Conservation (phyloP, 2,113 vertebrate species). For the Chloebia gouldiae region DNA sequence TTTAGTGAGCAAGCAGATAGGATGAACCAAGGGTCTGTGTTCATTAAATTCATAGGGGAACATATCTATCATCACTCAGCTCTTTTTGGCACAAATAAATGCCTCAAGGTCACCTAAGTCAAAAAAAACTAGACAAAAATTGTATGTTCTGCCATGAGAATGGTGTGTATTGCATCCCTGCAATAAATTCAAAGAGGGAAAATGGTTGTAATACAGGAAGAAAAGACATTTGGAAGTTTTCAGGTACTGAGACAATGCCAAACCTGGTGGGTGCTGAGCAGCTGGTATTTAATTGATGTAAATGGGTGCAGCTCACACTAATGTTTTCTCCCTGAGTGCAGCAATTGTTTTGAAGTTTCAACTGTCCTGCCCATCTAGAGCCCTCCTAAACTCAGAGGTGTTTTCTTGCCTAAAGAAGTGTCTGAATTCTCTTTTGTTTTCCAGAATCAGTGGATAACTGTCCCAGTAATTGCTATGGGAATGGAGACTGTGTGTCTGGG, state of each 20-base stretch:
- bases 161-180: background rate
- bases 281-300: background rate
- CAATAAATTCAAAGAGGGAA: background rate
- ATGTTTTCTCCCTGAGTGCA: background rate
- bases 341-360: background rate
- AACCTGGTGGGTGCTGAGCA: background rate
- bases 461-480: constrained; percentile 97
- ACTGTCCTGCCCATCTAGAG: background rate
- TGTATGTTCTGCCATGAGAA: background rate
- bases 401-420: background rate
- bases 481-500: constrained; percentile 93
- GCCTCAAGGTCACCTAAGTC: background rate
- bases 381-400: background rate
- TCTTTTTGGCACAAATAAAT: background rate
- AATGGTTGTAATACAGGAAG: background rate
- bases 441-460: constrained; percentile 95
- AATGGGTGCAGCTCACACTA: background rate
- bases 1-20: background rate
- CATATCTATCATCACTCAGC: background rate
- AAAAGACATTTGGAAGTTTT: background rate
- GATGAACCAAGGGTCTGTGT: background rate
- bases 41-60: background rate
- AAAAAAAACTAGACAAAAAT: background rate
- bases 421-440: constrained; percentile 7
- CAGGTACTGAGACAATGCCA: background rate